phyloP scores from a whole-genome alignment of 2,888 invertebrate species.

The Agrotis puta region DNA sequence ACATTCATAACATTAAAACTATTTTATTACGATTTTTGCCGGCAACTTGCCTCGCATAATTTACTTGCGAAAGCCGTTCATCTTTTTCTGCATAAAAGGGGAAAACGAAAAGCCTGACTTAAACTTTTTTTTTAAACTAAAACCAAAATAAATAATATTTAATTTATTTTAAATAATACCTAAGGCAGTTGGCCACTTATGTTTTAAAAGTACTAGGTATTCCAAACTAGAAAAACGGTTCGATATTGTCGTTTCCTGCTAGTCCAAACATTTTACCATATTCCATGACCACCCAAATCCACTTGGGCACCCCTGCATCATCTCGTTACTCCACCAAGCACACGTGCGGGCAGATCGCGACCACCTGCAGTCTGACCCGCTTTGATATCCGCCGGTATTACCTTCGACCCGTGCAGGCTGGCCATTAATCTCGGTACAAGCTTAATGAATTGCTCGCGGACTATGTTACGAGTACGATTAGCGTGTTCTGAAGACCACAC shows the following conservation, averaged over 20 bases:
- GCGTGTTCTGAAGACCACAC: slow-evolving; percentile 58
- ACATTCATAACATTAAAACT: too few species aligned
- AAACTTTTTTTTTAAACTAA: too few species aligned
- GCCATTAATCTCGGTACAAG: slow-evolving; percentile 80
- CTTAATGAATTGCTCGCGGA: slow-evolving; percentile 80
- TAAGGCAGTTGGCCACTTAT: too few species aligned
- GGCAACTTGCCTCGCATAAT: too few species aligned
- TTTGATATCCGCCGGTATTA: slow-evolving; percentile 85
- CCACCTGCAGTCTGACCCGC: slow-evolving; percentile 67
- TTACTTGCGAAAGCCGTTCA: too few species aligned
- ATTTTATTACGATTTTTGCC: too few species aligned
- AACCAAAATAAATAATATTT: too few species aligned
- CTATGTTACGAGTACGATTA: slow-evolving; percentile 54
- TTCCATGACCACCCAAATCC: neutral
- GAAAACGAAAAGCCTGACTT: too few species aligned
- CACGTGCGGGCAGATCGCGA: slow-evolving; percentile 54
- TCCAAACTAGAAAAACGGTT: too few species aligned
- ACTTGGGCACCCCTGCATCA: neutral
- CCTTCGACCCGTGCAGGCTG: slow-evolving; percentile 83
- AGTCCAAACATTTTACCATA: neutral
- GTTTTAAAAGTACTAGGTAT: too few species aligned
- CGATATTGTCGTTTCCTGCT: neutral
- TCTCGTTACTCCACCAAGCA: slow-evolving; percentile 8
- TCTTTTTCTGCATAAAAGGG: too few species aligned
- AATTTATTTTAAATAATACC: too few species aligned